Base-by-base conservation (phyloP, 2,797 vertebrate species). In the Manis crassicaudata region DNA sequence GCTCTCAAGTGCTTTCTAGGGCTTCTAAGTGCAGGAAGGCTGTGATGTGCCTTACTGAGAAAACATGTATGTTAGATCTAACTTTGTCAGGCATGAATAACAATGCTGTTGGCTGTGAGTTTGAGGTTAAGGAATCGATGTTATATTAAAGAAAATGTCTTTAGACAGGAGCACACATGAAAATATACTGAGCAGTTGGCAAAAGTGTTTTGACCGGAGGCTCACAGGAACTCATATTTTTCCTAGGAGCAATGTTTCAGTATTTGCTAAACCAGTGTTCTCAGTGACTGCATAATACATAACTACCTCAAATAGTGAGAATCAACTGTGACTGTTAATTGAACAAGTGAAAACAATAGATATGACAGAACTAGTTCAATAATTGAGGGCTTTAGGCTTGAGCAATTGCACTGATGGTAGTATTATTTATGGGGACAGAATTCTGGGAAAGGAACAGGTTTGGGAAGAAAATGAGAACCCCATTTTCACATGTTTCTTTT, bases 401-500 rank as follows among this genome's bases (percentile, higher is more conserved):
- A 96, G 63, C n/a, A 89, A 67, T 7, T 50, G 17, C 10, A 29
- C n/a, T 76, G 56, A 63, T 17, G 13, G 58, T 46, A 62, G 60
- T 50, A 23, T 92, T 54, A 23, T 68, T 72, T 94, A 83, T 21
- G 54, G 54, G 82, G n/a, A 32, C 0, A 65, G 62, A 56, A 40
- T 86, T 90, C 40, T 52, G 18, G 70, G 23, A 88, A 93, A 88
- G 63, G 50, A 79, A n/a, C 9, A 75, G 63, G 35, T 68, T 84
- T 76, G 50, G 3, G 40, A 63, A 11, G 63, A 65, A 86, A 87
- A 62, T 12, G 8, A 35, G 70, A 82, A 43, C 68, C 25, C 60
- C 65, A 79, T 56, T 95, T 96, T 91, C 35, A 72, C 63, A 54
- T 25, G 65, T 52, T 73, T 94, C 86, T 96, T 92, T 62, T 52